Base-by-base conservation (phyloP, 2,888 invertebrate genomes). In the Nomada fucata region DNA sequence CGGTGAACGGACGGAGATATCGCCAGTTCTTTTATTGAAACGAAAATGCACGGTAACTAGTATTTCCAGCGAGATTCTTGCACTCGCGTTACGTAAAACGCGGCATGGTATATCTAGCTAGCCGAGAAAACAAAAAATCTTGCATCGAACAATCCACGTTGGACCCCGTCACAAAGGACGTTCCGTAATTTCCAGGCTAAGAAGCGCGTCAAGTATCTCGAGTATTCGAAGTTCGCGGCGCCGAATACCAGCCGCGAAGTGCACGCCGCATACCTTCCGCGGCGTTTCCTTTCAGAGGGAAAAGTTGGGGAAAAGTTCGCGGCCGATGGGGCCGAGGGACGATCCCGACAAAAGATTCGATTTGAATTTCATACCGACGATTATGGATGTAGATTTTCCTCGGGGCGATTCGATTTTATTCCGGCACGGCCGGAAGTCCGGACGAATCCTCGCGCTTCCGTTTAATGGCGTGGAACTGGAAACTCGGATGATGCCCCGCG, bases 331-430 rank as follows among this genome's bases (percentile, higher is more conserved):
- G n/a, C 44, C 59, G 50, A 29, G 50, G 23, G 26, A 23, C 20
- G 59, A 7, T 29, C 13, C 26, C 57, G 29, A 74, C 73, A 74
- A 81, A 77, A 77, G 82, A 74, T 81, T 74, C 72, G 68, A 81
- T 83, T 74, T 83, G 83, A 83, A 81, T 83, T 83, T 83, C 83
- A 83, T 83, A 83, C 82, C 73, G 77, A 20, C 83, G 81, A 83
- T 83, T 78, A 82, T 61, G 59, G 74, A 83, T 78, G 83, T 64
- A 83, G 77, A 83, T 78, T 77, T 47, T 52, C 61, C 42, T 15
- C 69, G 57, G 47, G 63, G 26, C 59, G 23, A 64, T 68, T 74
- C 82, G 81, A 80, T 76, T 72, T 68, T 36, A 60, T 68, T 65
- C 75, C 26, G 13, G 11, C 3, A 23, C 7, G 57, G 18, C 47